Evolutionary conservation across 2,113 vertebrate species (phyloP).

Genomic region (Egretta garzetta): DNA sequence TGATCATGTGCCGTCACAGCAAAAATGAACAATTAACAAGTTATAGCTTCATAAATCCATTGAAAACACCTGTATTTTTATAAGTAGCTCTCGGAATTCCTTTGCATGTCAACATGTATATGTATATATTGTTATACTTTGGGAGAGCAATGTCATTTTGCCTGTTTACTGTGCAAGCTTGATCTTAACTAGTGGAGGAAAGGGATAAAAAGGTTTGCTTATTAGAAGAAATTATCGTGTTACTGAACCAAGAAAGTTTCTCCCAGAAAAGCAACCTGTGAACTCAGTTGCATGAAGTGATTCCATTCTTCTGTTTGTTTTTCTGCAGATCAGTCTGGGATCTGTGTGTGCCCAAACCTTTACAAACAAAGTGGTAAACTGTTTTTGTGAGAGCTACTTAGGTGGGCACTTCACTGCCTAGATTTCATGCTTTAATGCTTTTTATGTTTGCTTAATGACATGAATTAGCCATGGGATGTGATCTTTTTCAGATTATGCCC

Average conservation of each 20-base stretch:
- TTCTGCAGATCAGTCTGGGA: background rate
- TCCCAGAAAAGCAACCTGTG: background rate
- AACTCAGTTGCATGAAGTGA: background rate
- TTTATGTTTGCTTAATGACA: background rate
- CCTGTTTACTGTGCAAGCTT: background rate
- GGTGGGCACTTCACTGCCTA: background rate
- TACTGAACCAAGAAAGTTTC: background rate
- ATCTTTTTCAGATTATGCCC: background rate
- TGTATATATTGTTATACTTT: background rate
- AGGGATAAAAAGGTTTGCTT: background rate
- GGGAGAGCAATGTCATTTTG: background rate
- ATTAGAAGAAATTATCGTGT: background rate
- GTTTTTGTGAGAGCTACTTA: background rate
- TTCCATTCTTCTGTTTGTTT: background rate
- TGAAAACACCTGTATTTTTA: background rate
- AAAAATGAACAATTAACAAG: background rate
- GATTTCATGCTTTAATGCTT: background rate
- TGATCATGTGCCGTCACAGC: background rate
- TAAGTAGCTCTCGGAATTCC: background rate
- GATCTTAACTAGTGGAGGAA: background rate
- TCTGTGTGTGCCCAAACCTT: background rate
- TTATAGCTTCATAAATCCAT: background rate
- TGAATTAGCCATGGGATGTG: background rate
- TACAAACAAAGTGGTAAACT: background rate
- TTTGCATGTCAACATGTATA: background rate